A percentile compares a stretch with the other conserved stretches of the same genome.
Evolutionary conservation across 2,113 vertebrate species (phyloP).

Genomic region (Castor canadensis): DNA sequence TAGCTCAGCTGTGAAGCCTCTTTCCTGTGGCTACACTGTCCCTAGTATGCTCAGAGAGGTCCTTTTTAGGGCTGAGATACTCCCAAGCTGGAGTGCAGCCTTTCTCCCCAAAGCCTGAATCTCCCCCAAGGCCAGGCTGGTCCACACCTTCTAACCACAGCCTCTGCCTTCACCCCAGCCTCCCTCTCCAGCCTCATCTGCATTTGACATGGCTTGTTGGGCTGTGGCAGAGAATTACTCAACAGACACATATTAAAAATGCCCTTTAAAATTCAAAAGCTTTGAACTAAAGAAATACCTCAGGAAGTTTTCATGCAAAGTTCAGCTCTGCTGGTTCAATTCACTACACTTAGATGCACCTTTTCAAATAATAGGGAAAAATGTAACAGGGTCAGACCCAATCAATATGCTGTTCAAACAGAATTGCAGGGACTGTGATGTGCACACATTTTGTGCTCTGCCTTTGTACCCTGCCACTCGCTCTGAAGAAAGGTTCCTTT

Average conservation of each 20-base stretch:
- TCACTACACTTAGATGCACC: constrained; percentile 90
- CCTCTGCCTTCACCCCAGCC: background rate
- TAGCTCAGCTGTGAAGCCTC: background rate
- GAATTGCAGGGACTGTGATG: constrained; percentile 93
- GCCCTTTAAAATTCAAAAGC: constrained; percentile 95
- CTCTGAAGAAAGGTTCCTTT: constrained; percentile 90
- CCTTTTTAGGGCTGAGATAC: background rate
- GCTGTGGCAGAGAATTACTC: constrained; percentile 83
- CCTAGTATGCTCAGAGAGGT: background rate
- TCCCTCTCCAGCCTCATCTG: constrained; percentile 76
- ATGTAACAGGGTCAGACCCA: constrained; percentile 91
- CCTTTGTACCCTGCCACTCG: constrained; percentile 90
- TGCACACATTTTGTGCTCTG: constrained; percentile 90
- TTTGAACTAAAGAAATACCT: constrained; percentile 96
- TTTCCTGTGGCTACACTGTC: background rate
- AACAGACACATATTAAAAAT: constrained; percentile 93
- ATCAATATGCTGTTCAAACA: constrained; percentile 98
- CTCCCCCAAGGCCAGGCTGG: background rate
- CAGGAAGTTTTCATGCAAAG: constrained; percentile 91
- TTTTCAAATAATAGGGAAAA: constrained; percentile 94
- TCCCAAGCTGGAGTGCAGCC: background rate
- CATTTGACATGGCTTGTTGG: constrained; percentile 84
- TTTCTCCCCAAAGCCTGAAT: background rate
- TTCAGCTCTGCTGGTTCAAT: constrained; percentile 90
- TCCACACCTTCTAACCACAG: background rate